Base-by-base conservation (phyloP, 2,888 invertebrate species). In the Luperina nickerlii region DNA sequence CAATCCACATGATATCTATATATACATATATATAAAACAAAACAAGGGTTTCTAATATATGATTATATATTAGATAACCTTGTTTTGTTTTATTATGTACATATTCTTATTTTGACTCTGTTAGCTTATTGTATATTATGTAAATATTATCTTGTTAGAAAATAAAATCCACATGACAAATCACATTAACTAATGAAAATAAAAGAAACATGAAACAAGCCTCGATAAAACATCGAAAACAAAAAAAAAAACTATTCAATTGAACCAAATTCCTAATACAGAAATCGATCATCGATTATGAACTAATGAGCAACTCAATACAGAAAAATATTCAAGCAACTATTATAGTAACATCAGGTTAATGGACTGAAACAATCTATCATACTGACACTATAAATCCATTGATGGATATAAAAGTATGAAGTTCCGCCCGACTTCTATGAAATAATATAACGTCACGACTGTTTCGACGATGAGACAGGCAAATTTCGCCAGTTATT, bases 221-320 rank as follows among this genome's bases (percentile, higher is more conserved):
- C 9, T 45, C 11, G n/a, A 11, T n/a, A 11, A 48, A 68, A 45
- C 4, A 13, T 24, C 38, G 20, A 60, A 75, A 81, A 76, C 73
- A 62, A 79, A 76, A 83, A 66, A 48, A 80, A 83, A 76, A 82
- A 79, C 63, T 62, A 74, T 82, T 81, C 57, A 67, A 78, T 79
- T 51, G n/a, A 24, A 48, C 75, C 27, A 20, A 76, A 81, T 70
- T 62, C 51, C n/a, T 63, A 51, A 70, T 57, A 78, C 60, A 0
- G 75, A 85, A 66, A 74, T 62, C 82, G 66, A 63, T 76, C 66
- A 76, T 78, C 79, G 71, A 83, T 87, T 68, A 74, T 32, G 15
- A 9, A 15, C 45, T 81, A 79, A 87, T 86, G 78, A 88, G 73
- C 76, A 42, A 70, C 57, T 65, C 74, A n/a, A 67, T 51, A 60